Evolutionary conservation across 1,140 invertebrate species (phyloP).

Genomic region (Trichomalopsis sarcophagae): DNA sequence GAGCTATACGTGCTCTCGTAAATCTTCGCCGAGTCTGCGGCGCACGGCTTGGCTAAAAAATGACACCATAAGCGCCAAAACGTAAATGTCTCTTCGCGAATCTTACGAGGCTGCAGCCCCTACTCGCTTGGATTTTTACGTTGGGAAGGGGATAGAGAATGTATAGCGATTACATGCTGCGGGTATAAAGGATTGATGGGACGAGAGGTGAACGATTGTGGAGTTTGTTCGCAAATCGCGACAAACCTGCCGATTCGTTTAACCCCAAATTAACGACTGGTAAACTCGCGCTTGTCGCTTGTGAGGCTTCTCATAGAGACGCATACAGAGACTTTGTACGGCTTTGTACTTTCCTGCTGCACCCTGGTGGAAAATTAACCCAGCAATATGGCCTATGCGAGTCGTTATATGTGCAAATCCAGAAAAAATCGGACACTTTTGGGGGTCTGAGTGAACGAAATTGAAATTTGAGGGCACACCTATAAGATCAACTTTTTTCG

Average conservation of each 20-base stretch:
- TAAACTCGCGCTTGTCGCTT: conserved; percentile 44
- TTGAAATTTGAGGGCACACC: too few species aligned
- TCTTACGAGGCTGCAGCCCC: not conserved
- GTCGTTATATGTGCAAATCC: too few species aligned
- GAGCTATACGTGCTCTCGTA: conserved; percentile 9
- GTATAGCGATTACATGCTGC: not conserved
- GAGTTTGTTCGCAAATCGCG: conserved; percentile 7
- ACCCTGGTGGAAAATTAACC: not conserved
- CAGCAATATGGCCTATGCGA: too few species aligned
- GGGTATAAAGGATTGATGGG: not conserved
- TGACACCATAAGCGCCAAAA: conserved; percentile 26
- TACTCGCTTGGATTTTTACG: not conserved
- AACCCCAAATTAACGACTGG: conserved; percentile 37
- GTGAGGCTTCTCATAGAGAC: not conserved
- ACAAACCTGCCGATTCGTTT: conserved; percentile 22
- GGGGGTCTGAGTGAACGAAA: too few species aligned
- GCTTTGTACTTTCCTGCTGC: conserved; percentile 9
- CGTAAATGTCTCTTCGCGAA: conserved; percentile 31
- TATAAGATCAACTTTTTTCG: too few species aligned
- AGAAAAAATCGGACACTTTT: too few species aligned
- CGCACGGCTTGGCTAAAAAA: not conserved
- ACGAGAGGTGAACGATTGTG: too few species aligned
- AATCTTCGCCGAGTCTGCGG: conserved; percentile 8
- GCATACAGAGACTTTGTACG: conserved; percentile 10
- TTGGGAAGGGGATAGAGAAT: not conserved